These are phyloP conservation scores for Sinohyriopsis cumingii DNA, from an alignment of 2,888 invertebrate genomes.

Conservation along the genomic window DNA sequence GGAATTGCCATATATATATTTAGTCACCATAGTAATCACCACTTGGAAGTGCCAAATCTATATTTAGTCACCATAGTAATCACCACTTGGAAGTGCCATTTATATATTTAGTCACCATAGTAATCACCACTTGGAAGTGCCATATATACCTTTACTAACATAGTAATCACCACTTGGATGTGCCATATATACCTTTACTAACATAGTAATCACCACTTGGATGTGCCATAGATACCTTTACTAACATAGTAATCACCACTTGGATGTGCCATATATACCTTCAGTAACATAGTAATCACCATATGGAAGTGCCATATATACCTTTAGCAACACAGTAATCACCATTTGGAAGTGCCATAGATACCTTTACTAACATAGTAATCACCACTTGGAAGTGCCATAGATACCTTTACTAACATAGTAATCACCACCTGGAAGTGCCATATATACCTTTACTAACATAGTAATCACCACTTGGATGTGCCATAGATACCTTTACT, in stretches of 20 bases:
- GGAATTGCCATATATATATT: slow-evolving; percentile 16
- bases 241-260: no score
- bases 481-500: slow-evolving; percentile 21
- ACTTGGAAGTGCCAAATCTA: neutral
- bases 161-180: no score
- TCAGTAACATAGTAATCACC: slow-evolving; percentile 16
- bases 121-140: no score
- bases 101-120: slow-evolving; percentile 36
- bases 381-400: no score
- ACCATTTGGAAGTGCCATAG: no score
- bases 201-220: no score
- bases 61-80: slow-evolving; percentile 33
- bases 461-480: no score
- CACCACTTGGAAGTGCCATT: no score
- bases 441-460: slow-evolving; percentile 21
- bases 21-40: slow-evolving; percentile 21
- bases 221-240: slow-evolving; percentile 22
- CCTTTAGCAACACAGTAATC: slow-evolving; percentile 20
- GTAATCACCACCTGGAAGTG: no score
- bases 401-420: slow-evolving; percentile 22
- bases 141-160: slow-evolving; percentile 21
- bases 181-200: slow-evolving; percentile 21
- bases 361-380: slow-evolving; percentile 22
- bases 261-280: slow-evolving; percentile 9
- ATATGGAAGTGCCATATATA: neutral